phyloP scores from a whole-genome alignment of 2,888 invertebrate genomes.

The Meta bourneti region DNA sequence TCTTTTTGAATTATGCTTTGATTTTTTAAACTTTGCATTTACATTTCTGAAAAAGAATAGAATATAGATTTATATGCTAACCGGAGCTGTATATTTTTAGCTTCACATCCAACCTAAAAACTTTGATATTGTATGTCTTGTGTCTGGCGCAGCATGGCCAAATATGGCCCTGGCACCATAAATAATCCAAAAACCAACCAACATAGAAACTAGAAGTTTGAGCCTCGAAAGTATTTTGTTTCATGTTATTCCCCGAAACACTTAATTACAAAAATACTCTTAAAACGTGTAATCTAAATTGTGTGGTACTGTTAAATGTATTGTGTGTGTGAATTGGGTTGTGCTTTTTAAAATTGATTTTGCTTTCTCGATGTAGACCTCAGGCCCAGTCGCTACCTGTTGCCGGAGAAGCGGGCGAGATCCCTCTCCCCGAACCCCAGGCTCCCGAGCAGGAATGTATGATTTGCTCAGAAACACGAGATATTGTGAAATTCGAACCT shows the following conservation, averaged over 20 bases:
- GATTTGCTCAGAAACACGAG: slow-evolving; percentile 86
- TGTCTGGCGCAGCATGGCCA: too few species aligned
- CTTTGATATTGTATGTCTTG: too few species aligned
- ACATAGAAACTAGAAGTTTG: neutral
- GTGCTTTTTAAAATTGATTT: too few species aligned
- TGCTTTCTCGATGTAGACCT: slow-evolving; percentile 48
- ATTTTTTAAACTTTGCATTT: neutral
- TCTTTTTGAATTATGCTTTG: too few species aligned
- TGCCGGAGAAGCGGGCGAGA: slow-evolving; percentile 44
- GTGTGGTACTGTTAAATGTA: too few species aligned
- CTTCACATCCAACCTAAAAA: neutral
- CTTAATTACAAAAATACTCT: neutral
- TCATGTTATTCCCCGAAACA: neutral
- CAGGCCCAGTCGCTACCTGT: slow-evolving; percentile 73
- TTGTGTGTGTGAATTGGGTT: too few species aligned
- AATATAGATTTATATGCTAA: neutral
- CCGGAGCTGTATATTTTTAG: neutral
- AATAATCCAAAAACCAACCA: too few species aligned
- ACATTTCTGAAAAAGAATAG: too few species aligned
- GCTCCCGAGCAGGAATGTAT: slow-evolving; percentile 84
- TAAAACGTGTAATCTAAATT: too few species aligned
- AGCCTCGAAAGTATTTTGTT: neutral
- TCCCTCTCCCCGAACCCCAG: slow-evolving; percentile 46
- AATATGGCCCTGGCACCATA: too few species aligned
- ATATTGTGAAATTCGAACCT: slow-evolving; percentile 86